phyloP scores from a whole-genome alignment of 1,140 invertebrate species.

The Leptopilina clavipes region DNA sequence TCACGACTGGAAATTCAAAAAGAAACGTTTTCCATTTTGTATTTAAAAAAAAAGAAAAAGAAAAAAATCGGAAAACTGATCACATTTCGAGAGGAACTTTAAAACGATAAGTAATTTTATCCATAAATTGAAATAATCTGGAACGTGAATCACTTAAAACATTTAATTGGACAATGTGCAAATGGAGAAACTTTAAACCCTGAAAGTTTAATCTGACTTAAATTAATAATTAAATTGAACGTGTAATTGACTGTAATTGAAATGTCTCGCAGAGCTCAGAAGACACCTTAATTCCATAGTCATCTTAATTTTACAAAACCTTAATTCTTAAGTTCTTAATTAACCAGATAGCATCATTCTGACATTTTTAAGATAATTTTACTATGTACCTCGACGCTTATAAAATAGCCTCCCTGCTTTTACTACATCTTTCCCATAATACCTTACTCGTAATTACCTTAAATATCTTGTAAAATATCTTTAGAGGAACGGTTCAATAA shows the following conservation, averaged over 20 bases:
- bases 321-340: constrained; percentile 1
- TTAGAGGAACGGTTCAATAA: no score
- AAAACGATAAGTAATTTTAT: background rate
- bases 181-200: constrained; percentile 12
- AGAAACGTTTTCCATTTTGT: no score
- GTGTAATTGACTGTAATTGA: background rate
- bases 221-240: constrained; percentile 21
- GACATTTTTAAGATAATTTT: background rate
- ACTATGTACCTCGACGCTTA: background rate
- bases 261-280: background rate
- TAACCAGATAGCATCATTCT: background rate
- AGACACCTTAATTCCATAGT: background rate
- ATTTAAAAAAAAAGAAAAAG: no score
- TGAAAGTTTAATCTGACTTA: constrained; percentile 11
- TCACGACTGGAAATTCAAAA: no score
- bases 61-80: no score
- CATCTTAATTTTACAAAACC: background rate
- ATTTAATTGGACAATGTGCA: constrained; percentile 15
- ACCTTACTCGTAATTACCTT: no score
- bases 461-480: no score
- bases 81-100: no score
- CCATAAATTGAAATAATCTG: background rate
- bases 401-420: no score
- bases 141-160: background rate
- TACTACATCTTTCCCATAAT: no score